Conservation (phyloP, 2,888 invertebrate genomes). For the Dichetophora obliterata region DNA sequence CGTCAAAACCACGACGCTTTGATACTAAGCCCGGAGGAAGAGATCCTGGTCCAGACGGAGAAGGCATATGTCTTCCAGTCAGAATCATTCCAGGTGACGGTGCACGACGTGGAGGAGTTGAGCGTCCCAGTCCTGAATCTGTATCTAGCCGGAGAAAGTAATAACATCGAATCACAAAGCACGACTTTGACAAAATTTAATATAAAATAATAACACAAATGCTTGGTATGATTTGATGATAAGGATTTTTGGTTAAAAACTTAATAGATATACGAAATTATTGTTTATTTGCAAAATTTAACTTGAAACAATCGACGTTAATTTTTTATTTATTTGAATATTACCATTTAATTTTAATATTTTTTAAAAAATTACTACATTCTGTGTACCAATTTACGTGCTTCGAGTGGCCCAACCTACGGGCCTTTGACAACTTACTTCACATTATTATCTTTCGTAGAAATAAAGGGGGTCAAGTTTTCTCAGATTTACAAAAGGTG, state of each 20-base stretch:
- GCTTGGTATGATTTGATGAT: neutral
- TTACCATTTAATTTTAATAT: too few relatives aligned
- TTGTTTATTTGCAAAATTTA: too few relatives aligned
- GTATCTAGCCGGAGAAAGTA: constrained; percentile 72
- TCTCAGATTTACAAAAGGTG: too few relatives aligned
- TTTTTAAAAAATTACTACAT: too few relatives aligned
- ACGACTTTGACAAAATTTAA: neutral
- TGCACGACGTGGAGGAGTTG: constrained; percentile 88
- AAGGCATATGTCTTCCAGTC: constrained; percentile 80
- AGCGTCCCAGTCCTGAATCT: constrained; percentile 88
- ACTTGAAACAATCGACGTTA: too few relatives aligned
- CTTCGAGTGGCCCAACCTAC: too few relatives aligned
- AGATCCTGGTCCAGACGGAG: constrained; percentile 88
- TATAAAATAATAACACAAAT: neutral
- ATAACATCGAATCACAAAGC: neutral
- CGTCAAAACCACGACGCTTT: constrained; percentile 78
- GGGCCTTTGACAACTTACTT: too few relatives aligned
- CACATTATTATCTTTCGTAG: too few relatives aligned
- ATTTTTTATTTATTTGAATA: too few relatives aligned
- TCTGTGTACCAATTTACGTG: too few relatives aligned
- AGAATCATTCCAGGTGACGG: constrained; percentile 85
- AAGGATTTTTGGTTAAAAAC: neutral
- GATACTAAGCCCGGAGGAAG: constrained; percentile 83
- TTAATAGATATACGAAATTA: neutral
- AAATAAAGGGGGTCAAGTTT: too few relatives aligned